These are phyloP conservation scores for Hydrozoanthus gracilis DNA, from an alignment of 92 coral and sea anemone genomes.

Conservation along the genomic window DNA sequence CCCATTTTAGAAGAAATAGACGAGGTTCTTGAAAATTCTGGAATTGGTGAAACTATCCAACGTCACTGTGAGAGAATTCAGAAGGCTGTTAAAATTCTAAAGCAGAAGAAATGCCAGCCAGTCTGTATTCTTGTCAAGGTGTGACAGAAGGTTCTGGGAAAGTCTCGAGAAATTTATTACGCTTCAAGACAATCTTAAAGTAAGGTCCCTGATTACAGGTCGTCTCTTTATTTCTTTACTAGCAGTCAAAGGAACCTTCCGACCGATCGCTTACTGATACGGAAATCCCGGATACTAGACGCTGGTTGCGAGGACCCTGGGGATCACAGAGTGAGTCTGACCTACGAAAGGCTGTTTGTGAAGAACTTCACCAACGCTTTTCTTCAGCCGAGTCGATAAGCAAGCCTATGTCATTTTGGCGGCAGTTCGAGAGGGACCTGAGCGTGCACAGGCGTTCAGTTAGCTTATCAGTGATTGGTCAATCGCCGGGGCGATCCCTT, in stretches of 20 bases:
- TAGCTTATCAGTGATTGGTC: constrained; percentile 75
- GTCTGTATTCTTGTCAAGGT: too few species aligned
- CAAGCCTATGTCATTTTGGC: constrained; percentile 76
- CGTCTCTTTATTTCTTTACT: not conserved
- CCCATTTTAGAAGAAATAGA: too few species aligned
- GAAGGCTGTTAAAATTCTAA: too few species aligned
- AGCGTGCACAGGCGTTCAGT: constrained; percentile 75
- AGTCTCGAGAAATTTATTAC: too few species aligned
- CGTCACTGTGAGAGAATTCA: too few species aligned
- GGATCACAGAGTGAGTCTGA: constrained; percentile 90
- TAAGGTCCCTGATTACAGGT: too few species aligned
- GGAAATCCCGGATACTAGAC: constrained; percentile 63
- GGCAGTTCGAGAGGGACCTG: constrained; percentile 70
- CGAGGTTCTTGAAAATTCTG: too few species aligned
- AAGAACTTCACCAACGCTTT: constrained; percentile 81
- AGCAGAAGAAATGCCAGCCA: too few species aligned
- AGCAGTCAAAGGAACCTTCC: constrained; percentile 7
- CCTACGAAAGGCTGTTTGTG: constrained; percentile 65
- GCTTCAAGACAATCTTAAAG: too few species aligned
- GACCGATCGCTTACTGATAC: constrained; percentile 69
- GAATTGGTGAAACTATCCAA: too few species aligned
- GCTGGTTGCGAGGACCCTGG: constrained; percentile 80
- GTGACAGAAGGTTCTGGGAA: too few species aligned
- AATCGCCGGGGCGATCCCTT: constrained; percentile 60
- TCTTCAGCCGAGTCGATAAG: constrained; percentile 92